phyloP scores from a whole-genome alignment of 1,140 invertebrate genomes.

The Panagrolaimus sp. region DNA sequence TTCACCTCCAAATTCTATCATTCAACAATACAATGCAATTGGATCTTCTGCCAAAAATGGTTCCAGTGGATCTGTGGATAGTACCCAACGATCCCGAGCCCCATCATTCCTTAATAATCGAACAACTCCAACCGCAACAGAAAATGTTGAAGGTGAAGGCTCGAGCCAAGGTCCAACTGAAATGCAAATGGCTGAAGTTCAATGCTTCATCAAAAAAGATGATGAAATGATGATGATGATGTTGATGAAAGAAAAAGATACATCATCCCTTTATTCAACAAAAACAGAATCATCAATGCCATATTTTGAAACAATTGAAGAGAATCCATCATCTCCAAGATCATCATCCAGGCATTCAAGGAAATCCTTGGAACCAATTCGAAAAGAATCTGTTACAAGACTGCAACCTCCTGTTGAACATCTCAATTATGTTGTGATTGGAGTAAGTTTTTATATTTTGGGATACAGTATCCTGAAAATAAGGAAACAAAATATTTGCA shows the following conservation, averaged over 20 bases:
- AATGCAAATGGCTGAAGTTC: constrained; percentile 29
- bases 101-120: constrained; percentile 14
- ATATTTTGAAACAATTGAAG: constrained; percentile 6
- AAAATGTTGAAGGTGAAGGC: not conserved
- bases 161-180: not conserved
- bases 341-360: not conserved
- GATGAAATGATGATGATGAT: constrained; percentile 28
- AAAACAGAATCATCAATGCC: not conserved
- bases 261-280: not conserved
- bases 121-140: not conserved
- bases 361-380: not conserved
- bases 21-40: not conserved
- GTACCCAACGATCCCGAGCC: constrained; percentile 19
- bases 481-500: no score
- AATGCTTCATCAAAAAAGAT: constrained; percentile 29
- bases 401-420: no score
- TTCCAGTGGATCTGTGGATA: constrained; percentile 5
- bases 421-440: no score
- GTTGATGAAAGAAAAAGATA: constrained; percentile 5
- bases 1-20: not conserved
- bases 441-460: no score
- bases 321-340: not conserved
- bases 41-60: constrained; percentile 16
- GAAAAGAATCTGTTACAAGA: no score
- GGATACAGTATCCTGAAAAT: no score